Conservation (phyloP, 2,113 vertebrate species). For the Ellobius talpinus region DNA sequence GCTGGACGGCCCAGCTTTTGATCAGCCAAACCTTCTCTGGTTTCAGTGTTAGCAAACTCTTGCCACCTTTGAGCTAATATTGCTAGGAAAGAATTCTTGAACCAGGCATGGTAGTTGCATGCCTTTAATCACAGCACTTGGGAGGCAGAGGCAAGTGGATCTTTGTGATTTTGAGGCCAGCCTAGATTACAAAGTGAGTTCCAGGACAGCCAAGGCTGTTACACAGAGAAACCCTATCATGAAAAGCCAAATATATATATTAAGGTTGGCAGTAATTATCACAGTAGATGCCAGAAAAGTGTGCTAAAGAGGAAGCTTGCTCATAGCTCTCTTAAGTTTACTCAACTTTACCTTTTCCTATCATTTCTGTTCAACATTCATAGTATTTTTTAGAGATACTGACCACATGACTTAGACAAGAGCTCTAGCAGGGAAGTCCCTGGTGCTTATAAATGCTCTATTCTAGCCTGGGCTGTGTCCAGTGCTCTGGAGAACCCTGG, state of each 20-base stretch:
- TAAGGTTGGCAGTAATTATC: not conserved
- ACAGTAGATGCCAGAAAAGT: not conserved
- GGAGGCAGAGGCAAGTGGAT: not conserved
- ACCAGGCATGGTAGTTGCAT: not conserved
- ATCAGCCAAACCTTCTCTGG: slow-evolving; percentile 12
- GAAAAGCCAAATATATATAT: not conserved
- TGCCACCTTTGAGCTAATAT: slow-evolving; percentile 7
- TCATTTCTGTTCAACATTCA: slow-evolving; percentile 3
- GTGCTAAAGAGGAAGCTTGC: not conserved
- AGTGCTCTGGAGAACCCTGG: not conserved
- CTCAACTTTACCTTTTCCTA: slow-evolving; percentile 26
- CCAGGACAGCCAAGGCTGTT: not conserved
- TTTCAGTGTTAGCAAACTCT: not conserved
- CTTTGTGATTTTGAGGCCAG: not conserved
- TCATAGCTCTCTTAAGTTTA: not conserved
- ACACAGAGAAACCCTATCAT: not conserved
- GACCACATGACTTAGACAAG: not conserved
- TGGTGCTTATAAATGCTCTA: not conserved
- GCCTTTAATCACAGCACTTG: not conserved
- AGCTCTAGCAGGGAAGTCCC: not conserved
- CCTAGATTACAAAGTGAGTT: not conserved
- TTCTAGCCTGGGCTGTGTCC: not conserved
- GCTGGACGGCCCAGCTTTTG: not conserved
- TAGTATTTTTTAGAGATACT: not conserved
- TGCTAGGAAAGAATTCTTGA: not conserved